Evolutionary conservation across 1,140 invertebrate genomes (phyloP), one percentile per base, ranked within the genome.

Genomic region (Himalopsyche phryganea): DNA sequence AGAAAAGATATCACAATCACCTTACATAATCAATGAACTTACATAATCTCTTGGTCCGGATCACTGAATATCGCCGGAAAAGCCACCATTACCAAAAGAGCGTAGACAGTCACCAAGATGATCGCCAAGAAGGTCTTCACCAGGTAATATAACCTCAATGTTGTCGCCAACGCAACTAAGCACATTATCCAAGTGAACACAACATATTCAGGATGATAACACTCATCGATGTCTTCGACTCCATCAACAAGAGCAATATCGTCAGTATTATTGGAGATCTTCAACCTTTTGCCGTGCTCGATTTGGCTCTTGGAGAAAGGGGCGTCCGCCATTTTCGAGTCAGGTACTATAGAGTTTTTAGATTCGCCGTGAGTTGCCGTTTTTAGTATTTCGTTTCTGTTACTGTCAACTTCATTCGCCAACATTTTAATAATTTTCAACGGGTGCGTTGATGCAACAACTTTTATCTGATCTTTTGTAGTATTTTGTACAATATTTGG

Each of bases 141-240:
- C 41, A 96, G 68, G 68, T 94, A 96, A 67, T 94, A 93, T 3
- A 97, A 77, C 69, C 95, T 96, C 7, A 98, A 74, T n/a, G 94
- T 94, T 0, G 93, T 91, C 1, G 92, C 92, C 51, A 94, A 77
- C 0, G 92, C 90, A 0, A 96, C 88, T 33, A 97, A 80, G 56
- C 91, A 94, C n/a, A 97, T 75, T 17, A 96, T 88, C 91, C 93
- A 96, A 0, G 91, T 93, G 71, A 94, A 93, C 1, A 96, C 88
- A 7, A 95, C 86, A 68, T 96, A 96, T 71, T 96, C 91, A 0
- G 90, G 89, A 58, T 85, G 80, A 19, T 81, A 76, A 55, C 86
- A 89, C 50, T 49, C 33, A 17, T 55, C 52, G 14, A 38, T 23
- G 9, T 45, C 42, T 40, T 40, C 38, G 5, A 11, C 15, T 13